phyloP scores from a whole-genome alignment of 2,113 vertebrate genomes.

The Amblyornis subalaris region DNA sequence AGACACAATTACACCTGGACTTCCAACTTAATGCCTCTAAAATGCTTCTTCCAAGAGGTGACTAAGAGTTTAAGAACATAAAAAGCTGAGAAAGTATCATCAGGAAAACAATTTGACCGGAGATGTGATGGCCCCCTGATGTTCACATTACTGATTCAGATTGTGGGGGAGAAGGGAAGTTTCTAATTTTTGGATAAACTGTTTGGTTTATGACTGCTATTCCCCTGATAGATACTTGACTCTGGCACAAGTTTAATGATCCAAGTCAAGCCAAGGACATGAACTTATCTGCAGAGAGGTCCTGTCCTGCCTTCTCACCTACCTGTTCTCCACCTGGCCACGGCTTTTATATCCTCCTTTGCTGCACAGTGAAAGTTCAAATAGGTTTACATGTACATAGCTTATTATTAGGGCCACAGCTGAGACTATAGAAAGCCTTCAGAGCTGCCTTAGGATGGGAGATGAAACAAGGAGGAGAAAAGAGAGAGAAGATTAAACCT shows the following conservation, averaged over 20 bases:
- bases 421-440: not conserved
- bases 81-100: conserved; percentile 22
- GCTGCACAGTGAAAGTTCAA: not conserved
- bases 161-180: not conserved
- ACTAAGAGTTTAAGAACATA: conserved; percentile 45
- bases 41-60: conserved; percentile 25
- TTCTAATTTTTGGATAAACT: not conserved
- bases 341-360: not conserved
- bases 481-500: not conserved
- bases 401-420: not conserved
- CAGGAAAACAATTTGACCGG: conserved; percentile 28
- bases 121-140: not conserved
- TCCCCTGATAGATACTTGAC: not conserved
- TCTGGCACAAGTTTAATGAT: not conserved
- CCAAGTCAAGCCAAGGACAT: not conserved
- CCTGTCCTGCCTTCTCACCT: not conserved
- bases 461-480: not conserved
- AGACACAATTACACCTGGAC: not conserved
- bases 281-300: not conserved
- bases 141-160: conserved; percentile 36
- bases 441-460: not conserved
- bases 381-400: not conserved
- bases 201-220: not conserved
- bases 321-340: not conserved
- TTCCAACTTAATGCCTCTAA: conserved; percentile 43